A percentile compares a stretch with the other conserved stretches of the same genome.
Conservation (phyloP, 1,140 invertebrate species). For the Latrodectus geometricus region DNA sequence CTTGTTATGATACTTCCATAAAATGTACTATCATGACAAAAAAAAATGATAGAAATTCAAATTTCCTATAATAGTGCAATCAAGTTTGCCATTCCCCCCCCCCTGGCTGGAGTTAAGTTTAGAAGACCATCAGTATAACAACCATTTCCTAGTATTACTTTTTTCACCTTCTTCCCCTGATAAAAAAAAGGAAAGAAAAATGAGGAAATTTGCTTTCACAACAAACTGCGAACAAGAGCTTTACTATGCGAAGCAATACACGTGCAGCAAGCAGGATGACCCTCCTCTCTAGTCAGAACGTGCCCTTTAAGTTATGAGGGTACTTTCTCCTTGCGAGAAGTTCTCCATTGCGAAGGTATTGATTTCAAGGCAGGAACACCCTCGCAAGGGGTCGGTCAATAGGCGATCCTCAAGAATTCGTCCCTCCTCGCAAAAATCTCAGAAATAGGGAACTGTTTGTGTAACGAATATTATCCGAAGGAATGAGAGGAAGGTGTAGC, state of each 20-base stretch:
- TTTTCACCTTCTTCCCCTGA: not conserved
- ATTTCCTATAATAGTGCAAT: too few relatives aligned
- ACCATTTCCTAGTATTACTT: not conserved
- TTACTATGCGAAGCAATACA: not conserved
- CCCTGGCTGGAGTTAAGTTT: too few relatives aligned
- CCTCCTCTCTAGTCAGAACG: constrained; percentile 19
- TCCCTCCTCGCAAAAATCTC: not conserved
- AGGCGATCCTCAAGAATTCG: not conserved
- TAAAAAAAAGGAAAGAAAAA: not conserved
- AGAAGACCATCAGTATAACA: not conserved
- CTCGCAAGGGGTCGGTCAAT: not conserved
- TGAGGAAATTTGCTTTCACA: constrained; percentile 39
- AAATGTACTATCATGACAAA: too few relatives aligned
- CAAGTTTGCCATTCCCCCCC: too few relatives aligned
- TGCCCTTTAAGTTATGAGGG: constrained; percentile 53
- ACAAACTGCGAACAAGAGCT: not conserved
- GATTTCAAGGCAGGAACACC: not conserved
- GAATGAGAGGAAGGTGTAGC: not conserved
- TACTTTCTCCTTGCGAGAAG: constrained; percentile 22
- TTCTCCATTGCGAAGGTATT: not conserved
- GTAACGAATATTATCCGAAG: not conserved
- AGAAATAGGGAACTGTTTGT: not conserved
- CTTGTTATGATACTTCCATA: too few relatives aligned
- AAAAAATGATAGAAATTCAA: too few relatives aligned
- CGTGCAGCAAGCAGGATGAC: too few relatives aligned